Evolutionary conservation across 2,797 vertebrate species (phyloP).

Genomic region (Paedocypris micromegethes): DNA sequence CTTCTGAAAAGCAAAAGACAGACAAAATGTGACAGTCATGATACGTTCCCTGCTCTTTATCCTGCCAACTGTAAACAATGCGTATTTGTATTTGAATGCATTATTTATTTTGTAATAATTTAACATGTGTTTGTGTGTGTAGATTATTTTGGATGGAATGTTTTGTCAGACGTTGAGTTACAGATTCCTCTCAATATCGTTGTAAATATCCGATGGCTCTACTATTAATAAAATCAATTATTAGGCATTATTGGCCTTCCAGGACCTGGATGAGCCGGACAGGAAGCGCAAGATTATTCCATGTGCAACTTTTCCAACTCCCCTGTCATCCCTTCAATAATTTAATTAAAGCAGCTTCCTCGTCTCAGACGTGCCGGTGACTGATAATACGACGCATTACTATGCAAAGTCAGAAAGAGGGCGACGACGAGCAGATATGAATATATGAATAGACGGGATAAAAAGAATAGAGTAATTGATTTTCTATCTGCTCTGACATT

Average conservation of each 20-base stretch:
- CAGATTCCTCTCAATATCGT: no score
- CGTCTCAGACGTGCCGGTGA: constrained; percentile 66
- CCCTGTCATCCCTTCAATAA: constrained; percentile 64
- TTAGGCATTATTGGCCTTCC: constrained; percentile 41
- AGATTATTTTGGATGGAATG: no score
- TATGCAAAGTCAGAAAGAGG: constrained; percentile 67
- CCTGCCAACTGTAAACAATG: no score
- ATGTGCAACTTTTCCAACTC: constrained; percentile 57
- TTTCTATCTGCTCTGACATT: constrained; percentile 70
- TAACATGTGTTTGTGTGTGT: no score
- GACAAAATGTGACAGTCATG: not conserved
- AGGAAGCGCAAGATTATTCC: constrained; percentile 59
- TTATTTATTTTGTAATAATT: no score
- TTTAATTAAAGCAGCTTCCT: constrained; percentile 61
- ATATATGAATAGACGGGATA: constrained; percentile 74
- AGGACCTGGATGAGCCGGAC: constrained; percentile 48
- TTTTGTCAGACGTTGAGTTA: no score
- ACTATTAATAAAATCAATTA: no score
- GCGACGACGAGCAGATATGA: constrained; percentile 64
- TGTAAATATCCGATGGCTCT: no score
- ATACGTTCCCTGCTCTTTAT: not conserved
- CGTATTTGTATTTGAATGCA: no score
- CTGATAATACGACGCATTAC: constrained; percentile 73
- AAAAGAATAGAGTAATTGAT: constrained; percentile 78
- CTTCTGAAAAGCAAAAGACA: not conserved